Evolutionary conservation across 2,797 vertebrate species (phyloP), one percentile per base, ranked within the genome.

Genomic region (Catamblyrhynchus diadema): DNA sequence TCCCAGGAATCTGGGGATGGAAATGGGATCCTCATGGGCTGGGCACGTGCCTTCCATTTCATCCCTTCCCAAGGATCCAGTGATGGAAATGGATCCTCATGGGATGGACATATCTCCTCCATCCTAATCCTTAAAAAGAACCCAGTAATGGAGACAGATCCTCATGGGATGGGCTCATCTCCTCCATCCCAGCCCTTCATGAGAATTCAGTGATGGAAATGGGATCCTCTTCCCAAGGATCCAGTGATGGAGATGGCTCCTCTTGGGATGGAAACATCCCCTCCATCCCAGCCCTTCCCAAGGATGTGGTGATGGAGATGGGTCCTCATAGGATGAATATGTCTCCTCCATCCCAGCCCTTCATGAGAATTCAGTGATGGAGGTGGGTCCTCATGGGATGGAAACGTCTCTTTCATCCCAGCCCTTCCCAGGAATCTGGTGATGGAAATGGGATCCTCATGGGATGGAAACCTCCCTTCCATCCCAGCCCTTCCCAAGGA

Each of bases 281-380:
- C 6, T 35, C 21, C 12, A 37, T 30, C 12, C 16, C 56, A 62
- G 4, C 17, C 42, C 12, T 83, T 48, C 13, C 0, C 10, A 9
- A 30, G 27, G 8, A 28, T 4, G 1, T 2, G 1, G 12, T 4
- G 44, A 15, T 35, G 24, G 24, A 20, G 1, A 4, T 10, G 1
- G 8, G 1, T 21, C 13, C 41, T 27, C 10, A 9, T 3, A 23
- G 23, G 37, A 41, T 33, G 57, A 47, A 28, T 3, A 12, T 6
- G 5, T 44, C 2, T 13, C 25, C 2, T 8, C 21, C 5, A 2
- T 9, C 33, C 23, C n/a, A 60, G 1, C 5, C 20, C 15, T 72
- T 50, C 6, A 1, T 14, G 5, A 25, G 15, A 4, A 28, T 3
- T 2, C 0, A 0, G 9, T 4, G n/a, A 5, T 35, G n/a, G n/a